Percentiles rank a stretch among this genome's conserved stretches.
Evolutionary conservation across 2,888 invertebrate genomes (phyloP).

Genomic region (Suillia variegata): DNA sequence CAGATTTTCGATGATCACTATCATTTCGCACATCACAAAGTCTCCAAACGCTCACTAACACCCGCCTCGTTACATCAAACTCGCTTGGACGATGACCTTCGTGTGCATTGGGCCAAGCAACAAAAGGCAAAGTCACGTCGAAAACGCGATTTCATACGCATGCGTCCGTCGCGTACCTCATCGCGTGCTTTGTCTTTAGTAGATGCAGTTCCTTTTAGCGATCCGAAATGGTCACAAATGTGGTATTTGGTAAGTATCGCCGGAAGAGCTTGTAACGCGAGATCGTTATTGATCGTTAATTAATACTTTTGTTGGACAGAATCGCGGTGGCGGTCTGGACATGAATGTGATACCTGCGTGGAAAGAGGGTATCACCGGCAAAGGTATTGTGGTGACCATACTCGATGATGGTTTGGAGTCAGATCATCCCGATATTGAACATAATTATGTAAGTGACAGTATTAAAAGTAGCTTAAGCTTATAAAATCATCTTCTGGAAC

Average conservation of each 20-base stretch:
- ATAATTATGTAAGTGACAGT: constrained; percentile 87
- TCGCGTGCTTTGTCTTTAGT: constrained; percentile 46
- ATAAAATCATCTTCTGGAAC: background rate
- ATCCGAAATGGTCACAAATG: constrained; percentile 93
- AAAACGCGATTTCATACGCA: constrained; percentile 78
- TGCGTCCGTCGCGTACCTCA: constrained; percentile 58
- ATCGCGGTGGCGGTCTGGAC: constrained; percentile 88
- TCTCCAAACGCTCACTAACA: constrained; percentile 76
- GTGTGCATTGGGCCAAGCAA: constrained; percentile 84
- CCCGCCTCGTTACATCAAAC: constrained; percentile 75
- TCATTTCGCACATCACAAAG: constrained; percentile 80
- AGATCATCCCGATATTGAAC: constrained; percentile 89
- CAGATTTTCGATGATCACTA: constrained; percentile 89
- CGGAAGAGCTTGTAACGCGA: too few species aligned
- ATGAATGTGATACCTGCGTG: constrained; percentile 98
- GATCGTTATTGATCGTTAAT: too few species aligned
- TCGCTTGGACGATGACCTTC: constrained; percentile 72
- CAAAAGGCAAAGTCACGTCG: constrained; percentile 78
- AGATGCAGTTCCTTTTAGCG: constrained; percentile 68
- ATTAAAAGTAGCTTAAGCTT: too few species aligned
- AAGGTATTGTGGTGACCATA: constrained; percentile 94
- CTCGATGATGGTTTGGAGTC: constrained; percentile 96
- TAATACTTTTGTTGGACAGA: constrained; percentile 64
- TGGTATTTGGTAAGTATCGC: constrained; percentile 90
- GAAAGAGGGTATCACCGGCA: constrained; percentile 91